Evolutionary conservation across 1,140 invertebrate genomes (phyloP), one percentile per base, ranked within the genome.

Genomic region (Dryas iulia): DNA sequence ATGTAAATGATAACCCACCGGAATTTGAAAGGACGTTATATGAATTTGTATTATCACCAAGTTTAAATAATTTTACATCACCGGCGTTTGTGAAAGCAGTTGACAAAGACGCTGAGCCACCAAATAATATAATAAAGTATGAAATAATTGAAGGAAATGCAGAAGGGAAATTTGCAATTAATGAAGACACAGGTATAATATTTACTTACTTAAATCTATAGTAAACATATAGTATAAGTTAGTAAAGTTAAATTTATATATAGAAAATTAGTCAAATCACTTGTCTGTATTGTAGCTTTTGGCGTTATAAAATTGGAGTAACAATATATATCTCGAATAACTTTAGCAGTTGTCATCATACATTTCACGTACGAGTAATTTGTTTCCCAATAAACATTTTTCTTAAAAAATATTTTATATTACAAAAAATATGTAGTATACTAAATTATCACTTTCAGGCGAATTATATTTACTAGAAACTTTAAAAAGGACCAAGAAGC

Each of bases 1-100:
- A 98, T 89, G 95, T 97, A 14, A 98, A 98, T 87, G 97, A 98
- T 83, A 95, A 98, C 84, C 93, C 94, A 53, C 97, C 97, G 14
- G 91, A 94, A 59, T 98, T 98, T 78, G 95, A 96, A 65, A 95
- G 95, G 80, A 91, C 94, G 7, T 87, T 95, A 1, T 98, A 98
- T 82, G 96, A 97, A 82, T 97, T 97, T 73, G 95, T 96, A 59
- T 88, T 98, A 28, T 95, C 96, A 58, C 88, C 94, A 5, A 95
- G 96, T 77, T 90, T 95, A 62, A 94, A 91, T 30, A 95, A 95
- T 78, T 97, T 97, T 77, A 96, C 96, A 2, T 93, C 93, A 30
- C 87, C 93, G 21, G 96, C 96, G 18, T 92, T 95, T 73, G 93
- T 97, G 47, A 96, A 95, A 94, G 97, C 97, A 59, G 92, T 94